phyloP scores from a whole-genome alignment of 2,797 vertebrate species.

The Acropternis orthonyx region DNA sequence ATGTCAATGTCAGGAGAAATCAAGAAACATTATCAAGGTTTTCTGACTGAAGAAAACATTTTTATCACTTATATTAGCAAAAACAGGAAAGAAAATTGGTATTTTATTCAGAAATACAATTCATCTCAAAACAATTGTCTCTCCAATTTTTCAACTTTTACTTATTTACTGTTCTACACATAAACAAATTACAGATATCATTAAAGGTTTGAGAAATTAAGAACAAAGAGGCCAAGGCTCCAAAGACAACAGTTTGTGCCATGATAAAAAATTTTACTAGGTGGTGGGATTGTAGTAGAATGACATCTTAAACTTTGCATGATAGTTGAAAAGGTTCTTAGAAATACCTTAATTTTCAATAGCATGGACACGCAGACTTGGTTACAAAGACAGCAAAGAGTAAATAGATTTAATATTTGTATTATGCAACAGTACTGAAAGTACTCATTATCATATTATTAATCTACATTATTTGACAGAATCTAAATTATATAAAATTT shows the following conservation, averaged over 20 bases:
- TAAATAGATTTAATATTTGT: not conserved
- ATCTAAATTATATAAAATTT: not conserved
- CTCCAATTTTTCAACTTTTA: not conserved
- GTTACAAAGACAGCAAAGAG: not conserved
- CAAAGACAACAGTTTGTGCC: not conserved
- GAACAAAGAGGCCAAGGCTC: not conserved
- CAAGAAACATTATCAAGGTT: not conserved
- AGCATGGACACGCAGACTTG: fast-evolving
- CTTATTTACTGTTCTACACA: not conserved
- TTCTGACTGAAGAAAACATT: not conserved
- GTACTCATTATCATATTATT: not conserved
- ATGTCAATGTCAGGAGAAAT: not conserved
- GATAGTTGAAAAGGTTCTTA: not conserved
- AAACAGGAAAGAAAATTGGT: not conserved
- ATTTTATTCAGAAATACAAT: not conserved
- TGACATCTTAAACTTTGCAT: not conserved
- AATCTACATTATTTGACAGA: not conserved
- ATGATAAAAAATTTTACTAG: not conserved
- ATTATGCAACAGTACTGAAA: not conserved
- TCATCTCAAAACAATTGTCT: not conserved
- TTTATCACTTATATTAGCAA: not conserved
- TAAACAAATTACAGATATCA: not conserved
- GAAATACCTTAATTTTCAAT: not conserved
- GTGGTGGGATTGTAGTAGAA: not conserved
- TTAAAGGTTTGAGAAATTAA: not conserved